Conservation (phyloP, 2,113 vertebrate genomes). For the Diglossa brunneiventris region DNA sequence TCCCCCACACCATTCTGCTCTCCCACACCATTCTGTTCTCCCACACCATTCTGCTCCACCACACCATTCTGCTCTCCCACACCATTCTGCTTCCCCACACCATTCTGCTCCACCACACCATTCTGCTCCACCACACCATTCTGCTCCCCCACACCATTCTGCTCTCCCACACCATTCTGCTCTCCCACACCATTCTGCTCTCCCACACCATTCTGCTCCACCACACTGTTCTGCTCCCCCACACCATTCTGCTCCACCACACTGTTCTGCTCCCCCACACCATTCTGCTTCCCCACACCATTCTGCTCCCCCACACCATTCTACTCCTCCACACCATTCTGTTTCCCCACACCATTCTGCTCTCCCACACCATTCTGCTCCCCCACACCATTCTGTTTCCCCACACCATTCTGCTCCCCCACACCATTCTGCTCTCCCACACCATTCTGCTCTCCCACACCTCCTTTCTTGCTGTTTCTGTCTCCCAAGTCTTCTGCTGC, state of each 20-base stretch:
- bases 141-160: neutral
- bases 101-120: neutral
- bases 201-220: neutral
- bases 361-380: neutral
- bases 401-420: neutral
- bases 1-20: neutral
- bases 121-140: neutral
- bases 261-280: too few species aligned
- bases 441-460: neutral
- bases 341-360: too few species aligned
- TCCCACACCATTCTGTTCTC: neutral
- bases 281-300: too few species aligned
- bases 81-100: neutral
- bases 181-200: neutral
- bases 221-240: neutral
- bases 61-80: too few species aligned
- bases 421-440: neutral
- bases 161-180: neutral
- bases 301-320: too few species aligned
- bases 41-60: too few species aligned
- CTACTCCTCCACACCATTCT: too few species aligned
- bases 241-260: too few species aligned
- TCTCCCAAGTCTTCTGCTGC: neutral
- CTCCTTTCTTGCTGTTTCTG: neutral
- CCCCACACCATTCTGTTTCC: neutral